A percentile compares a stretch with the other conserved stretches of the same genome.
These are phyloP conservation scores for Hemiprocne comata DNA, from an alignment of 2,113 vertebrate species.

Conservation along the genomic window DNA sequence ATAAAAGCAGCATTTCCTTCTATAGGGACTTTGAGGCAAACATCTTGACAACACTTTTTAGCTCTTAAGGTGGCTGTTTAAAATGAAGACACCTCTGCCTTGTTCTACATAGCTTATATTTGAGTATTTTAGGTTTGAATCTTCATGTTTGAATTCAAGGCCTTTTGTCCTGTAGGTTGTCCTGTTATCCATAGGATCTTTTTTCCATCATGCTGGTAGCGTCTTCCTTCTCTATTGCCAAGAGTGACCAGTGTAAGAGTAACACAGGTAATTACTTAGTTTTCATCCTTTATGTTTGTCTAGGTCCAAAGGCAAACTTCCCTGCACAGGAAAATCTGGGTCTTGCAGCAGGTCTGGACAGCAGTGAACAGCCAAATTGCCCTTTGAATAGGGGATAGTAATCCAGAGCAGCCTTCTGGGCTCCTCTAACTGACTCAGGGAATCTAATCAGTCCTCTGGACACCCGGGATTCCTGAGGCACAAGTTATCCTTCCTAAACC, in stretches of 20 bases:
- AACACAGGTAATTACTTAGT: too few species aligned
- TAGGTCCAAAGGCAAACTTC: neutral
- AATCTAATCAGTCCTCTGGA: neutral
- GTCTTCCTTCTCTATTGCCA: neutral
- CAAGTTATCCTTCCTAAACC: neutral
- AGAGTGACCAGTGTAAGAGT: accelerated
- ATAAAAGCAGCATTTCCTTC: neutral
- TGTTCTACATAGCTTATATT: neutral
- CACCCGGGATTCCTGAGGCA: neutral
- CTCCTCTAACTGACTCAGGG: neutral
- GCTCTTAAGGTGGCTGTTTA: neutral
- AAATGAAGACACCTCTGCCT: neutral
- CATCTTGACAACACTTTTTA: neutral
- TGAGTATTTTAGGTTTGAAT: neutral
- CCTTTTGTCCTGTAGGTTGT: neutral
- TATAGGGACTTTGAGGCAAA: neutral
- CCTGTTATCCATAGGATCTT: neutral
- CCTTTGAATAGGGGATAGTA: neutral
- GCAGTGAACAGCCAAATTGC: neutral
- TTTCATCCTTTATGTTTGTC: neutral
- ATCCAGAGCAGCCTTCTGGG: neutral
- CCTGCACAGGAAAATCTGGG: neutral
- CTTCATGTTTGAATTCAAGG: neutral
- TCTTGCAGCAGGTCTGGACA: neutral
- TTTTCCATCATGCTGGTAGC: neutral